Evolutionary conservation across 37 sponge, comb jelly and placozoan species (phyloP).

Genomic region (Cliona cf. orientalis): DNA sequence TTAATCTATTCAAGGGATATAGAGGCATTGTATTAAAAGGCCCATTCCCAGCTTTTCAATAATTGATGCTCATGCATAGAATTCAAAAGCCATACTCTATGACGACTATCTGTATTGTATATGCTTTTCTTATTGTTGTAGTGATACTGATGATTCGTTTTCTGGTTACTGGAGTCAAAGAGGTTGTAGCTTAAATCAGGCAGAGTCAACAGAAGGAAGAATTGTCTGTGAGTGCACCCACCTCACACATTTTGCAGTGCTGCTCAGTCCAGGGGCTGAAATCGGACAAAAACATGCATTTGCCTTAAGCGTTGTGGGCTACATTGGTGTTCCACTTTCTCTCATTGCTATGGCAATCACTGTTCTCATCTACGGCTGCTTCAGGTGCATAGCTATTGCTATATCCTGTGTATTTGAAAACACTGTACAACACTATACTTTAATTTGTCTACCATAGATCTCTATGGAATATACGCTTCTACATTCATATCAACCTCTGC

Average conservation of each 20-base stretch:
- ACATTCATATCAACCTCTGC: constrained; percentile 61
- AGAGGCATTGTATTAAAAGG: no score
- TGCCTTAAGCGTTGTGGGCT: constrained; percentile 11
- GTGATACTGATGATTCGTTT: no score
- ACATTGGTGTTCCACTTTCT: constrained; percentile 16
- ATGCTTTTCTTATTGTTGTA: background rate
- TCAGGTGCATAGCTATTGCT: constrained; percentile 1
- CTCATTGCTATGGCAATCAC: background rate
- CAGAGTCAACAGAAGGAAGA: background rate
- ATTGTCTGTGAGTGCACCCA: constrained; percentile 61
- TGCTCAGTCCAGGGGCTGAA: constrained; percentile 57
- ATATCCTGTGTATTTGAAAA: background rate
- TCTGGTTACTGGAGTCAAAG: constrained; percentile 6
- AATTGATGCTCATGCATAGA: no score
- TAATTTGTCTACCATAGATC: constrained; percentile 7
- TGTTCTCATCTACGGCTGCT: constrained; percentile 4
- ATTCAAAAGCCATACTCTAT: no score
- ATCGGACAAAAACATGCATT: no score
- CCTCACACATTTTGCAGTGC: constrained; percentile 74
- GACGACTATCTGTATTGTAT: no score
- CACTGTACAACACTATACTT: background rate
- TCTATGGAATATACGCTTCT: constrained; percentile 58
- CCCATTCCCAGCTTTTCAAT: no score
- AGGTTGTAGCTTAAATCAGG: constrained; percentile 19
- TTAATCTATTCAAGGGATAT: no score